Evolutionary conservation across 2,888 invertebrate genomes (phyloP).

Genomic region (Papilio elwesi): DNA sequence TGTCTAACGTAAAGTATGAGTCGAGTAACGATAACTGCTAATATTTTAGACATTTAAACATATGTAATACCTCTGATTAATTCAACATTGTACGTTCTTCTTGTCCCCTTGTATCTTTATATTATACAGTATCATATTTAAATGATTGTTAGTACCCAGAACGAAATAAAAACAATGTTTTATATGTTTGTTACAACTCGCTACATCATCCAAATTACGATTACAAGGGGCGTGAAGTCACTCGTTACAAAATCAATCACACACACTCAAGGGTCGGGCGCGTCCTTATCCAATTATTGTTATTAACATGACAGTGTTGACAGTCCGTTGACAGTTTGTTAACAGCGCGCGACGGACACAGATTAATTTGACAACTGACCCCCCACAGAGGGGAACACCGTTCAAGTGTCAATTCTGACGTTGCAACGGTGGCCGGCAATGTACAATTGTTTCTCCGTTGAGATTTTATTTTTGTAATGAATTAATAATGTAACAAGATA

Average conservation of each 20-base stretch:
- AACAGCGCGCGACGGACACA: conserved; percentile 60
- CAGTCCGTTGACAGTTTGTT: conserved; percentile 62
- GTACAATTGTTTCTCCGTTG: conserved; percentile 14
- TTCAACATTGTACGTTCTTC: too few species aligned
- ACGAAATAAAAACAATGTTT: background rate
- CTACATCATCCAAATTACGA: background rate
- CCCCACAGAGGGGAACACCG: conserved; percentile 57
- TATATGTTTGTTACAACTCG: background rate
- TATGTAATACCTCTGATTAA: too few species aligned
- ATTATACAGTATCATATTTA: too few species aligned
- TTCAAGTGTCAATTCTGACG: conserved; percentile 50
- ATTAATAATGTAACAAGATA: background rate
- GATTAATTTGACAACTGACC: conserved; percentile 67
- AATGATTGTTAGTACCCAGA: background rate
- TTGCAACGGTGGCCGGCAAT: conserved; percentile 24
- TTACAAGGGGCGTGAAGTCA: conserved; percentile 31
- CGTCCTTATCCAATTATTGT: conserved; percentile 61
- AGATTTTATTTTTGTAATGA: background rate
- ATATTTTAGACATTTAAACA: too few species aligned
- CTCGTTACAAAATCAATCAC: conserved; percentile 43
- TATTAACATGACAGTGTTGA: conserved; percentile 58
- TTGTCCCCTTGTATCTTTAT: too few species aligned
- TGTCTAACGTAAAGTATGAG: background rate
- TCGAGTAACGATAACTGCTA: too few species aligned
- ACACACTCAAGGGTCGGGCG: conserved; percentile 38